Evolutionary conservation across 2,888 invertebrate genomes (phyloP).

Genomic region (Leptarthrus brevirostris): DNA sequence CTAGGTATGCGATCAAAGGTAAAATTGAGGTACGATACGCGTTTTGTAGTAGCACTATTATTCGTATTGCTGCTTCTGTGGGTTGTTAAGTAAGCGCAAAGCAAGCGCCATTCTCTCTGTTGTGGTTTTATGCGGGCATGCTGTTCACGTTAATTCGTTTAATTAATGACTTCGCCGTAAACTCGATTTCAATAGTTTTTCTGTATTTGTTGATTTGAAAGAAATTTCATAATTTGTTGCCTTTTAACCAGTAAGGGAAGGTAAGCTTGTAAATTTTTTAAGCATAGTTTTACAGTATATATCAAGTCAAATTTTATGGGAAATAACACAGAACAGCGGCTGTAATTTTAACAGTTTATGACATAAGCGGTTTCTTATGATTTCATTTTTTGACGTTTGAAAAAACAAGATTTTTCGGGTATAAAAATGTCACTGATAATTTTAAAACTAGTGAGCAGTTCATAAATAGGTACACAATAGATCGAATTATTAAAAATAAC

Average conservation of each 20-base stretch:
- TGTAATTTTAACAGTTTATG: too few relatives aligned
- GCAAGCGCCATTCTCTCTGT: background rate
- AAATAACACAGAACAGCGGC: too few relatives aligned
- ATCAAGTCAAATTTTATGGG: too few relatives aligned
- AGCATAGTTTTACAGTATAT: background rate
- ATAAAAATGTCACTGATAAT: too few relatives aligned
- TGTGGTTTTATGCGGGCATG: background rate
- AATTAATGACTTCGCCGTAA: conserved; percentile 1
- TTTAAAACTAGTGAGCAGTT: too few relatives aligned
- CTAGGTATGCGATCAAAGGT: background rate
- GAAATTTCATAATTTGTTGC: background rate
- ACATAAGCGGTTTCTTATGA: too few relatives aligned
- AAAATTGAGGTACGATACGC: background rate
- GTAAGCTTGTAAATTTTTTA: background rate
- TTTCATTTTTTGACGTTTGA: too few relatives aligned
- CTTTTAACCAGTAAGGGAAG: background rate
- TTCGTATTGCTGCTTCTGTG: background rate
- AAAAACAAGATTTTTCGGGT: too few relatives aligned
- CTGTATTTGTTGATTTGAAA: background rate
- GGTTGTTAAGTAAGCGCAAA: background rate
- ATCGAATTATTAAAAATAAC: too few relatives aligned
- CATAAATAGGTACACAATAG: too few relatives aligned
- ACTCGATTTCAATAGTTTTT: background rate
- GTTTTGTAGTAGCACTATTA: conserved; percentile 1
- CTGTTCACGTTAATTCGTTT: background rate